phyloP scores from a whole-genome alignment of 2,113 vertebrate species.

The Rallus limicola region DNA sequence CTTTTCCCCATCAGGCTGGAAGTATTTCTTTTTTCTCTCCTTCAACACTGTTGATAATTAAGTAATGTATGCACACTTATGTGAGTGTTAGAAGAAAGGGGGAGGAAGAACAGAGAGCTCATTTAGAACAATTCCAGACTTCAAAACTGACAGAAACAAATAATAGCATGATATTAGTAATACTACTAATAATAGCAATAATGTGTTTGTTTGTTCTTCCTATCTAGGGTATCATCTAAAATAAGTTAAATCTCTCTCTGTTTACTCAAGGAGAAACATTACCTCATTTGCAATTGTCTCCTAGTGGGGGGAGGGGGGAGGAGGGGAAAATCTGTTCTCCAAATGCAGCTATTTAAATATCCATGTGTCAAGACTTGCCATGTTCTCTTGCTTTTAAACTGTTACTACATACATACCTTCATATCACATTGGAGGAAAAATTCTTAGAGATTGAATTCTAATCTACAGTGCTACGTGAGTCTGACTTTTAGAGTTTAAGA shows the following conservation, averaged over 20 bases:
- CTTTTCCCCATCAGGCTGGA: background rate
- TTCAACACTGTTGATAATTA: background rate
- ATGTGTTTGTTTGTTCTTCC: background rate
- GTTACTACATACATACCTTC: background rate
- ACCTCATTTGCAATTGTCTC: background rate
- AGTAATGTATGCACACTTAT: background rate
- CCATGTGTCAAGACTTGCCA: background rate
- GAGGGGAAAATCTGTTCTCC: background rate
- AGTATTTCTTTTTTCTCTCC: background rate
- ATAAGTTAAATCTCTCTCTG: background rate
- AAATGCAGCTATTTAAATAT: background rate
- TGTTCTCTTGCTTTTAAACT: background rate
- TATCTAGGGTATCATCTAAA: background rate
- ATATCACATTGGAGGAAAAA: background rate
- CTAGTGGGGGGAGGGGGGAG: background rate
- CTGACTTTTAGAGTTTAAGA: background rate
- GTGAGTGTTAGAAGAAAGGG: background rate
- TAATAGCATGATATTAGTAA: background rate
- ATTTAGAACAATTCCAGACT: background rate
- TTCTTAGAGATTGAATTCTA: background rate
- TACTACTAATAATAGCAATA: background rate
- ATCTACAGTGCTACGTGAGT: fast-evolving
- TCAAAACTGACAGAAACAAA: background rate
- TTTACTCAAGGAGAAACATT: background rate
- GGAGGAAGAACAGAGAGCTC: background rate